Percentiles rank a stretch among this genome's conserved stretches.
Conservation (phyloP, 2,888 invertebrate species). For the Drosophila paramelanica region DNA sequence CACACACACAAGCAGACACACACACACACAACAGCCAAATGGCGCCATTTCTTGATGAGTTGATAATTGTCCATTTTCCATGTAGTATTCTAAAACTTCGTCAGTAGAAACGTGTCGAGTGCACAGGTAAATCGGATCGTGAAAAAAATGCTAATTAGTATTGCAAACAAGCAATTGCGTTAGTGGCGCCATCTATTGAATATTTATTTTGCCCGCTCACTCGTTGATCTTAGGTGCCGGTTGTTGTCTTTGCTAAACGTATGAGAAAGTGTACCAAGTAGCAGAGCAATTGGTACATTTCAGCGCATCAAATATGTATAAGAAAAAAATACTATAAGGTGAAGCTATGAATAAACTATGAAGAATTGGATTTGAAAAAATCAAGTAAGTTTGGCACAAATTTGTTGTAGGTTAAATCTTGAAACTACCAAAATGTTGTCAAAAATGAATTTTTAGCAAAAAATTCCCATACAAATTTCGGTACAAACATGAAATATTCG, state of each 20-base stretch:
- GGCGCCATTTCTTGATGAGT: constrained; percentile 60
- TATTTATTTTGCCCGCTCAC: not conserved
- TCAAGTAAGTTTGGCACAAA: too few relatives aligned
- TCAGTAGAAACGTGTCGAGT: constrained; percentile 11
- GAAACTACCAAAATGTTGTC: too few relatives aligned
- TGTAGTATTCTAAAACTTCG: not conserved
- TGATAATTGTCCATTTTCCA: constrained; percentile 49
- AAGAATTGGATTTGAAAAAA: too few relatives aligned
- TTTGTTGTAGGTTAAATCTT: too few relatives aligned
- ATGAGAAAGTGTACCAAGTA: not conserved
- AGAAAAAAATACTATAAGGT: not conserved
- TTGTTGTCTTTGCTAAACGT: constrained; percentile 33
- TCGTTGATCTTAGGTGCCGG: constrained; percentile 31
- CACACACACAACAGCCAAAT: constrained; percentile 40
- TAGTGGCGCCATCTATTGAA: constrained; percentile 53
- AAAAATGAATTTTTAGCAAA: too few relatives aligned
- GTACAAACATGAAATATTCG: too few relatives aligned
- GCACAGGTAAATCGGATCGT: constrained; percentile 24
- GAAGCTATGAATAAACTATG: not conserved
- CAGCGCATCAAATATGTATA: not conserved
- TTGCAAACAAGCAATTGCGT: not conserved
- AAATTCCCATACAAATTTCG: too few relatives aligned
- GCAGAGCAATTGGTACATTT: constrained; percentile 9
- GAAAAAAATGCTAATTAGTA: constrained; percentile 17
- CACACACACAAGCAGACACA: constrained; percentile 21